A percentile compares a stretch with the other conserved stretches of the same genome.
Conservation (phyloP, 2,113 vertebrate species). For the Datnioides undecimradiatus region DNA sequence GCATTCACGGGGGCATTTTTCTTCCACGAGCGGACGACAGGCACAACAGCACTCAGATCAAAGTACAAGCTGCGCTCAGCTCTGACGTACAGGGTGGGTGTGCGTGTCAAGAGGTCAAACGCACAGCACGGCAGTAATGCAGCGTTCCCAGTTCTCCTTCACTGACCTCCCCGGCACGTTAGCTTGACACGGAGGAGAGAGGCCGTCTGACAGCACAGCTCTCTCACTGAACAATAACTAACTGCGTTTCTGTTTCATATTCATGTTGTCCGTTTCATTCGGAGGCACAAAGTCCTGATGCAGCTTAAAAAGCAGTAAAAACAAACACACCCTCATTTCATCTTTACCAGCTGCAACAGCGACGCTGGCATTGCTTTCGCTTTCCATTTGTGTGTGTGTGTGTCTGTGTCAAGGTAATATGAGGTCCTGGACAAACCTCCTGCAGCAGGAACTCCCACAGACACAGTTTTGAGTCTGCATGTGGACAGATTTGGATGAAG, state of each 20-base stretch:
- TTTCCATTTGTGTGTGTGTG: not conserved
- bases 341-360: too few species aligned
- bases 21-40: slow-evolving; percentile 15
- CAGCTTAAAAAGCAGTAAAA: not conserved
- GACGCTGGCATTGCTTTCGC: too few species aligned
- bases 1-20: slow-evolving; percentile 19
- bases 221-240: slow-evolving; percentile 1
- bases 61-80: slow-evolving; percentile 41
- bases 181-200: slow-evolving; percentile 21
- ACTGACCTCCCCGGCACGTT: slow-evolving; percentile 26
- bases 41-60: slow-evolving; percentile 25
- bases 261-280: not conserved
- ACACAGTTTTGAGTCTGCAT: too few species aligned
- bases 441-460: too few species aligned
- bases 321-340: not conserved
- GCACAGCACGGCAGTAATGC: slow-evolving; percentile 6
- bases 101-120: slow-evolving; percentile 46
- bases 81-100: slow-evolving; percentile 25
- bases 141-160: slow-evolving; percentile 34
- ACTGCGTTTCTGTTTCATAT: slow-evolving; percentile 11
- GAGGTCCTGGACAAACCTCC: too few species aligned
- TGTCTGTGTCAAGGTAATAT: too few species aligned
- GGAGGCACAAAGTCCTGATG: not conserved
- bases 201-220: not conserved
- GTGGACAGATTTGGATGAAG: too few species aligned